phyloP scores from a whole-genome alignment of 2,888 invertebrate species.

The Nezara viridula region DNA sequence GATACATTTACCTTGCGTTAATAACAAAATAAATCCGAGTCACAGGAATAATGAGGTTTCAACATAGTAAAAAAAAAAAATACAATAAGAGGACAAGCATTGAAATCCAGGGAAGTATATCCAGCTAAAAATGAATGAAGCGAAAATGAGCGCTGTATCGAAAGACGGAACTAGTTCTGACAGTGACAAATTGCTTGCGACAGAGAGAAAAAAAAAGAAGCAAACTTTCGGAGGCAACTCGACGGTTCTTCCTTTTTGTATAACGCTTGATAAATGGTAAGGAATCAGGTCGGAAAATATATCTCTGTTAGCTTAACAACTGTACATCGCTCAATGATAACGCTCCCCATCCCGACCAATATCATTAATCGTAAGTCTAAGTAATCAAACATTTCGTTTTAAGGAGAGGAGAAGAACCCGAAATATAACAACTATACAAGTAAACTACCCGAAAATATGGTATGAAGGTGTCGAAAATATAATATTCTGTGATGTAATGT shows the following conservation, averaged over 20 bases:
- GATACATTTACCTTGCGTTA: no score
- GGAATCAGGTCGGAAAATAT: conserved; percentile 5
- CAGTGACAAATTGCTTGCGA: background rate
- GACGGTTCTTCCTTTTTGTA: conserved; percentile 15
- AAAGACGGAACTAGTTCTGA: conserved; percentile 15
- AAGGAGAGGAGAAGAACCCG: no score
- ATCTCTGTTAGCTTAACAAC: background rate
- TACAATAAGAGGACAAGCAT: background rate
- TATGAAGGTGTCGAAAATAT: no score
- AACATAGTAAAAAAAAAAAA: no score
- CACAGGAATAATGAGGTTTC: no score
- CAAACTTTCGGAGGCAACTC: background rate
- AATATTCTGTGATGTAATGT: no score
- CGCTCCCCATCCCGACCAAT: background rate
- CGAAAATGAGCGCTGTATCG: background rate
- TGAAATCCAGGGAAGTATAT: background rate
- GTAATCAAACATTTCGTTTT: no score
- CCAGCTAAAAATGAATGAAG: background rate
- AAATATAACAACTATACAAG: no score
- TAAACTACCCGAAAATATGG: no score
- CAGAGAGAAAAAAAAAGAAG: background rate
- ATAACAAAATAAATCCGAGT: no score
- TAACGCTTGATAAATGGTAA: background rate
- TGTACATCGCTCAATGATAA: background rate
- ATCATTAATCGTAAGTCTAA: background rate